Evolutionary conservation across 35 echinoderm and acorn worm species (phyloP), one percentile per base, ranked within the genome.

Genomic region (Diadema setosum): DNA sequence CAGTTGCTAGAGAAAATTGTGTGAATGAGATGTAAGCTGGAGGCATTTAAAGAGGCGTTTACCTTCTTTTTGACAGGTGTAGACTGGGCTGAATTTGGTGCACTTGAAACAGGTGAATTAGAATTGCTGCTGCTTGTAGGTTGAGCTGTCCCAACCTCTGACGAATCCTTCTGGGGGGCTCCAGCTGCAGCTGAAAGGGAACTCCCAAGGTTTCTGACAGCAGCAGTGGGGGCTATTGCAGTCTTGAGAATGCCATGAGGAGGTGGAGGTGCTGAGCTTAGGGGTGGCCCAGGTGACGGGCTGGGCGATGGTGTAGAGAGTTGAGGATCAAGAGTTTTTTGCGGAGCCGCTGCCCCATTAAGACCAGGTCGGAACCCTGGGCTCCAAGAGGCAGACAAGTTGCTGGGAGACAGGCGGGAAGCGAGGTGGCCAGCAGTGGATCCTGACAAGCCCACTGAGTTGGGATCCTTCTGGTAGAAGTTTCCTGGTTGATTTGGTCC

Each of bases 41-140:
- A 56, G n/a, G n/a, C n/a, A 26, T 26, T 1, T 34, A 23, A 70
- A 20, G n/a, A 36, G 67, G 17, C 3, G 44, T 25, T 78, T 78
- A 44, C 73, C 73, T 78, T 78, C 18, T 78, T 78, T 36, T 78
- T 78, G 35, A 78, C 34, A n/a, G 73, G 73, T 78, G 73, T 78
- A 42, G 73, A 78, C 40, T 78, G 73, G 29, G 73, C 73, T 24
- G 73, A 78, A 41, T 44, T 78, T 39, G 73, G 40, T 25, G 73
- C 73, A 78, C 73, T 78, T 67, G 30, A 26, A 33, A 7, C 63
- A 67, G 63, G n/a, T n/a, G n/a, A n/a, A n/a, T n/a, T n/a, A n/a
- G n/a, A n/a, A n/a, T n/a, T 3, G 39, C 29, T 41, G 37, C 35
- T 42, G 44, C 35, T 78, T 43, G 73, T 15, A n/a, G 73, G 24